Percentiles rank a stretch among this genome's conserved stretches.
Evolutionary conservation across 2,888 invertebrate genomes (phyloP).

Genomic region (Rotaria sp.): DNA sequence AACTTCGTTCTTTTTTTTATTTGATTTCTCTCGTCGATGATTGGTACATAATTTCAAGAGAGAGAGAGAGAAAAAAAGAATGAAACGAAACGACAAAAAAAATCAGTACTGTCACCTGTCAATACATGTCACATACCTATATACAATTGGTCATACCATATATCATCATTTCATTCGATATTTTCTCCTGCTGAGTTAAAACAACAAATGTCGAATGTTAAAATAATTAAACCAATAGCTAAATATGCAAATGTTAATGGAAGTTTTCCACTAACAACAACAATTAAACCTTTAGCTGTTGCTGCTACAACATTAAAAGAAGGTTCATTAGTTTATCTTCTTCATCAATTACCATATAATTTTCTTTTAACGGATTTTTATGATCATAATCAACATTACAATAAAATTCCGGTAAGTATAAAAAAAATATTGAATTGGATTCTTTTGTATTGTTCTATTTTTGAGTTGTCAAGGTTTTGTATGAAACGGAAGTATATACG

Average conservation of each 20-base stretch:
- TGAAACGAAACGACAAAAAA: neutral
- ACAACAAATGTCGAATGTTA: neutral
- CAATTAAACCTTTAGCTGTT: neutral
- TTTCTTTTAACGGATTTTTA: slow-evolving; percentile 1
- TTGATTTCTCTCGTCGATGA: neutral
- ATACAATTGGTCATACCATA: neutral
- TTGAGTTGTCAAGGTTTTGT: no score
- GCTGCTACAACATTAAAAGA: slow-evolving; percentile 26
- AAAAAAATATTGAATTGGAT: no score
- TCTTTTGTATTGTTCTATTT: no score
- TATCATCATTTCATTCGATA: neutral
- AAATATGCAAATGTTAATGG: slow-evolving; percentile 10
- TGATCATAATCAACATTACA: neutral
- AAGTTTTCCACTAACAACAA: neutral
- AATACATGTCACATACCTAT: slow-evolving; percentile 8
- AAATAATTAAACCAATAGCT: slow-evolving; percentile 13
- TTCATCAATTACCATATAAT: slow-evolving; percentile 17
- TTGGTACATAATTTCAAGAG: slow-evolving; percentile 1
- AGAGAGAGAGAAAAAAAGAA: neutral
- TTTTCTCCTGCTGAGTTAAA: neutral
- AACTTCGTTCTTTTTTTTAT: neutral
- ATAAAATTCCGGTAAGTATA: slow-evolving; percentile 20
- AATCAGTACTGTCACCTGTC: slow-evolving; percentile 23
- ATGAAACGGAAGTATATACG: no score
- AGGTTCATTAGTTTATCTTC: slow-evolving; percentile 19